Percentiles rank a stretch among this genome's conserved stretches.
Conservation (phyloP, 2,113 vertebrate genomes). For the Pygoscelis adeliae region DNA sequence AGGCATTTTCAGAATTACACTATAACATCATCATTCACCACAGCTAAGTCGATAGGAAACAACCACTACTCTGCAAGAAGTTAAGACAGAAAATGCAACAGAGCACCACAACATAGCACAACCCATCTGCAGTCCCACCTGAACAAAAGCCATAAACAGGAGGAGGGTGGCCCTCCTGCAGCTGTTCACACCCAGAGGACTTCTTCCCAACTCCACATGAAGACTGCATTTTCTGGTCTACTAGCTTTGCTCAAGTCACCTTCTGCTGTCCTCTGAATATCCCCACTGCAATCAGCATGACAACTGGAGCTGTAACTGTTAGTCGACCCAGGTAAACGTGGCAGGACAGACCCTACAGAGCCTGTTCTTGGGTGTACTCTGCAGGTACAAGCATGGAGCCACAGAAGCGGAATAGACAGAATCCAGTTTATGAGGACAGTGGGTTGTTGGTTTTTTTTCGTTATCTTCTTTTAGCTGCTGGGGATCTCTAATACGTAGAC, state of each 20-base stretch:
- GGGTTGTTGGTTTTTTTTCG: fast-evolving
- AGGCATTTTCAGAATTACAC: background rate
- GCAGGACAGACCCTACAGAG: background rate
- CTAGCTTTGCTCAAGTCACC: background rate
- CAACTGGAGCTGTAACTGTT: background rate
- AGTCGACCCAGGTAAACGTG: fast-evolving
- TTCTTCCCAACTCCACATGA: background rate
- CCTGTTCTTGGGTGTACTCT: background rate
- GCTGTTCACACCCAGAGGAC: background rate
- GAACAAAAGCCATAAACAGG: background rate
- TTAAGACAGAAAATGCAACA: background rate
- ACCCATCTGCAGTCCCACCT: background rate
- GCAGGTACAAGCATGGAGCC: fast-evolving
- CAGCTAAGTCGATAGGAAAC: background rate
- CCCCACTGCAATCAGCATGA: background rate
- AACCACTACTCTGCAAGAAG: background rate
- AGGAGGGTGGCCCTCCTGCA: background rate
- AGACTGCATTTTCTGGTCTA: background rate
- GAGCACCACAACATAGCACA: background rate
- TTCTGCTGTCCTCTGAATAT: background rate
- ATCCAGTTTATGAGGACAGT: background rate
- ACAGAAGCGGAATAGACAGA: background rate
- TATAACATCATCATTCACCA: background rate
- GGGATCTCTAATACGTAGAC: background rate
- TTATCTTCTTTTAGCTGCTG: background rate